Evolutionary conservation across 2,113 vertebrate genomes (phyloP), one percentile per base, ranked within the genome.

Genomic region (Hystrix brachyura): DNA sequence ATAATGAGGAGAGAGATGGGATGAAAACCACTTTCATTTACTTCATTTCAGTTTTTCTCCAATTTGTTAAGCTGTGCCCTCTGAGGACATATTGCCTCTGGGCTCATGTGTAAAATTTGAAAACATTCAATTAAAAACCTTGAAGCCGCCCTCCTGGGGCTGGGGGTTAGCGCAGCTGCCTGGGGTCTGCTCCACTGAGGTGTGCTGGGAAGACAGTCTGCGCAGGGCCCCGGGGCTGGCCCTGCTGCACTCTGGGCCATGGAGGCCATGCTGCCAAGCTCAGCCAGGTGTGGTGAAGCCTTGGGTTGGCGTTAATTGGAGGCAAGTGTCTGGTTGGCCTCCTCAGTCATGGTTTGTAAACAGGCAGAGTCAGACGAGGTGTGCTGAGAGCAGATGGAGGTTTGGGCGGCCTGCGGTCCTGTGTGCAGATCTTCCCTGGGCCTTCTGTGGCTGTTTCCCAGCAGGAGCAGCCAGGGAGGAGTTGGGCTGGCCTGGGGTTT

Each of bases 121-220:
- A 94, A 96, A 89, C 89, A 91, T 94, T 96, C 94, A 94, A 86
- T 97, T 97, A 95, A 94, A 93, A 88, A 43, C 60, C 3, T 2
- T 4, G 10, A n/a, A 34, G 60, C 72, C 0, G 2, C 15, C 71
- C 83, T 82, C 7, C 23, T 0, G 55, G 62, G 92, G 5, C n/a
- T 21, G 15, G 11, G 11, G 60, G 55, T 38, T 32, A 51, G n/a
- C 2, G 0, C 0, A 4, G 34, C 72, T 67, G 65, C 57, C 43
- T 15, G 1, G 64, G 74, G 90, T 79, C 25, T 2, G 55, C 53
- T 83, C 19, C 0, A 0, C 1, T 0, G 3, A 82, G 86, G 21
- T 1, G 0, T 19, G 55, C 57, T 3, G 32, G 15, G n/a, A 43
- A 67, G 7, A 0, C 53, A 4, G 15, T 0, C 0, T 43, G 25